Base-by-base conservation (phyloP, 2,797 vertebrate genomes). In the Hypotaenidia okinawae region DNA sequence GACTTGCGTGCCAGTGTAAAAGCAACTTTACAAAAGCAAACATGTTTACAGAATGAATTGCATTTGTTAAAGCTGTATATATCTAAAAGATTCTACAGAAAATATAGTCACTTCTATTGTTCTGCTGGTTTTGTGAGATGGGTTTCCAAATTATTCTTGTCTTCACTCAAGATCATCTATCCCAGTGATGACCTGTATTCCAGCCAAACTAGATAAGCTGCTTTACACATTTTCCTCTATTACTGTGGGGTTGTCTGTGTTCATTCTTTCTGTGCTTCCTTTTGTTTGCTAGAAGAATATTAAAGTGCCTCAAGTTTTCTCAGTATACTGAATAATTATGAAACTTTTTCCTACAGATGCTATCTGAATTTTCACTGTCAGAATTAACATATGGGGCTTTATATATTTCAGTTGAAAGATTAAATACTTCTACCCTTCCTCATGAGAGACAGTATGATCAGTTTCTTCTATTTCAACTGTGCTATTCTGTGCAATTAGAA, bases 11-110 rank as follows among this genome's bases (percentile, higher is more conserved):
- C 39, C 11, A 25, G 21, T 51, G 21, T 86, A 62, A 81, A 94
- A 94, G 27, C 52, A 85, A 57, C 62, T 94, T 90, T 69, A 57
- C 22, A 91, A 76, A 92, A 87, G 37, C 30, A 94, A 81, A 84
- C 3, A 3, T 22, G 6, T 74, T 82, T 84, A 87, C n/a, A 72
- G 78, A 96, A 77, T 62, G 64, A 85, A 80, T 39, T 3, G 2
- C 4, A 7, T 76, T 69, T 81, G 13, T 66, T 79, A 86, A 82
- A 91, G 35, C 43, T 87, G 35, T 57, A 30, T 81, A 10, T 69
- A 41, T 87, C 80, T 87, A 61, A 82, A 51, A 63, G 79, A 69
- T 37, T 8, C 30, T 70, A 45, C 11, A 75, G 75, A 70, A 84
- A 66, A 49, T 7, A 22, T 1, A 74, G 33, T 33, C 13, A 66